Conservation (phyloP, 2,888 invertebrate species). For the Rutpela maculata region DNA sequence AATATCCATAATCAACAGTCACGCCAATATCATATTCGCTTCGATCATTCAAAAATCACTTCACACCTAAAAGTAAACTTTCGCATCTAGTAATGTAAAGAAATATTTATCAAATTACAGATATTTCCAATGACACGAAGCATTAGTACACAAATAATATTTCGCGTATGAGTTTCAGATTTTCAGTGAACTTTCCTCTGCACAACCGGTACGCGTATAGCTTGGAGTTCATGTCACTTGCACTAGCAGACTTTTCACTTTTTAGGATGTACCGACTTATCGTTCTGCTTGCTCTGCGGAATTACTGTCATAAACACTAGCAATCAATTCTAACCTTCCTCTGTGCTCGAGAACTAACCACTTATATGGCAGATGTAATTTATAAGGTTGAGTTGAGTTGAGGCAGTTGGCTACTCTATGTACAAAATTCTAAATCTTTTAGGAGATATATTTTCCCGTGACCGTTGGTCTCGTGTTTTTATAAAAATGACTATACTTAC, state of each 20-base stretch:
- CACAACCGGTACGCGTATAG: neutral
- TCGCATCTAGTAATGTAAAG: too few relatives aligned
- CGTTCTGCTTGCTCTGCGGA: neutral
- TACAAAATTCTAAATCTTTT: neutral
- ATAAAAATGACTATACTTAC: too few relatives aligned
- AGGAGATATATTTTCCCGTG: too few relatives aligned
- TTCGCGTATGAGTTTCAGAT: neutral
- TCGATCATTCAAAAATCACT: too few relatives aligned
- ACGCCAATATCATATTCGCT: too few relatives aligned
- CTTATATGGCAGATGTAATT: conserved; percentile 19
- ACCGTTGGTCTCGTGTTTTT: too few relatives aligned
- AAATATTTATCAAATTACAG: too few relatives aligned
- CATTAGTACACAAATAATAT: neutral
- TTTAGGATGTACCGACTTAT: neutral
- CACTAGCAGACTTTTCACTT: conserved; percentile 8
- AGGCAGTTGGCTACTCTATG: neutral
- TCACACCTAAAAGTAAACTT: too few relatives aligned
- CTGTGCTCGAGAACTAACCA: conserved; percentile 16
- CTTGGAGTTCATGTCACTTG: conserved; percentile 2
- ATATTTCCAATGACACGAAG: too few relatives aligned
- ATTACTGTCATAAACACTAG: conserved; percentile 24
- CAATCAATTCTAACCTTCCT: conserved; percentile 11
- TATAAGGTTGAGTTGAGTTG: conserved; percentile 4
- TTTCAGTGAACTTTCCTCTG: neutral
- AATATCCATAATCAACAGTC: too few relatives aligned